Evolutionary conservation across 2,113 vertebrate species (phyloP).

Genomic region (Perognathus longimembris): DNA sequence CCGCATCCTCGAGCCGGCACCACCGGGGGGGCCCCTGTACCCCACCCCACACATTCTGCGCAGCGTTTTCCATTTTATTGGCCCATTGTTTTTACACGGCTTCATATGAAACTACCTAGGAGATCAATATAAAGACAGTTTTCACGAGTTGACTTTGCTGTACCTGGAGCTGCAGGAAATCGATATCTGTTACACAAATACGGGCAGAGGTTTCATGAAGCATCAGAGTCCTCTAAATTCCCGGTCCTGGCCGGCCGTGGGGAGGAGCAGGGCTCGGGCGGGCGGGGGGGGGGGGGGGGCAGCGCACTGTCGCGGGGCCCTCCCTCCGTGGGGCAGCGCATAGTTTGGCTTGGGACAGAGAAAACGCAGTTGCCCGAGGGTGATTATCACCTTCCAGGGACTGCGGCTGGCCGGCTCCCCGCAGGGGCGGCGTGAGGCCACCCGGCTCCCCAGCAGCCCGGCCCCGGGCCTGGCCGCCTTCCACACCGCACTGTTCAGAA

Average conservation of each 20-base stretch:
- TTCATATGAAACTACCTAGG: background rate
- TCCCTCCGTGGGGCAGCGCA: background rate
- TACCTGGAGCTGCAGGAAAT: background rate
- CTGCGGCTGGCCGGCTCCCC: slow-evolving; percentile 24
- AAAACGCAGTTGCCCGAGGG: slow-evolving; percentile 53
- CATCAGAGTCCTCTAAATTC: background rate
- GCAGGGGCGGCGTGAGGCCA: too few relatives aligned
- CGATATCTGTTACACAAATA: background rate
- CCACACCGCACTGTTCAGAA: background rate
- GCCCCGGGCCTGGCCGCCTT: too few relatives aligned
- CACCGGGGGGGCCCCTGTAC: too few relatives aligned
- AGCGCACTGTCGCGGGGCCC: fast-evolving
- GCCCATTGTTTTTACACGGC: background rate
- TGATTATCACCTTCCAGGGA: slow-evolving; percentile 57
- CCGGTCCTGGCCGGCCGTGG: background rate
- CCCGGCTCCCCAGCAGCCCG: too few relatives aligned
- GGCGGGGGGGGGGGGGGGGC: background rate
- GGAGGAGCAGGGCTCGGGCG: background rate
- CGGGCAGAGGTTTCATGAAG: background rate
- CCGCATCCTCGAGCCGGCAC: too few relatives aligned
- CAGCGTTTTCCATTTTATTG: background rate
- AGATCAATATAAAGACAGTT: background rate
- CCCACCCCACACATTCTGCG: fast-evolving
- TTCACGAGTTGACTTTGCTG: background rate
- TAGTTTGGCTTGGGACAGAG: slow-evolving; percentile 2